Base-by-base conservation (phyloP, 1,140 invertebrate genomes). In the Dryas iulia region DNA sequence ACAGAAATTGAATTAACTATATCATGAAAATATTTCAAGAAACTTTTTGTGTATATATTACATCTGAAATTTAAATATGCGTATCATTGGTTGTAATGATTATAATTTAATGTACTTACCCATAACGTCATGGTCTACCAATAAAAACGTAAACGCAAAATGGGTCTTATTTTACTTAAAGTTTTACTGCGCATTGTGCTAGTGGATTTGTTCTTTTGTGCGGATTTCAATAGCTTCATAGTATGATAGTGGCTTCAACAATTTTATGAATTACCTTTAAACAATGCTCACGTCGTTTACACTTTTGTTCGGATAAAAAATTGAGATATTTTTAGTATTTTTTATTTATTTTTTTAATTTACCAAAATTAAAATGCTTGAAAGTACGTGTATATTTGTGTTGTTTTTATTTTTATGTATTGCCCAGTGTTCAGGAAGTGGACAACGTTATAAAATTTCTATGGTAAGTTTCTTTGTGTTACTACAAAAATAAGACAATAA, bases 381-480 rank as follows among this genome's bases (percentile, higher is more conserved):
- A 47, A 53, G 0, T 53, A 47, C 10, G 10, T 30, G 26, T n/a
- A 53, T 6, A 30, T 21, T 62, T 31, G 1, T 53, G 25, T 61
- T 28, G 1, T 0, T 14, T 61, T 18, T 52, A 3, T 21, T 31
- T 0, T 61, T 24, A 24, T 47, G n/a, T 52, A 18, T n/a, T 21
- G n/a, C 3, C 3, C n/a, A 24, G 12, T 25, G 39, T 11, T 10
- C 60, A 21, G 47, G 47, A 62, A 62, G 47, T 24, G 12, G 58
- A 21, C 64, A 62, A 31, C 52, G 69, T 54, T 78, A 77, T 72
- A 83, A 78, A 63, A 75, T 84, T 58, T 82, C 79, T 31, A 84
- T 84, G 82, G 82, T 84, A 64, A 79, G 79, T 77, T 21, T 64
- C 53, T 31, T 56, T 56, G 14, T 18, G 6, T 21, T n/a, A n/a